Evolutionary conservation across 2,888 invertebrate genomes (phyloP), one percentile per base, ranked within the genome.

Genomic region (Congeria kusceri): DNA sequence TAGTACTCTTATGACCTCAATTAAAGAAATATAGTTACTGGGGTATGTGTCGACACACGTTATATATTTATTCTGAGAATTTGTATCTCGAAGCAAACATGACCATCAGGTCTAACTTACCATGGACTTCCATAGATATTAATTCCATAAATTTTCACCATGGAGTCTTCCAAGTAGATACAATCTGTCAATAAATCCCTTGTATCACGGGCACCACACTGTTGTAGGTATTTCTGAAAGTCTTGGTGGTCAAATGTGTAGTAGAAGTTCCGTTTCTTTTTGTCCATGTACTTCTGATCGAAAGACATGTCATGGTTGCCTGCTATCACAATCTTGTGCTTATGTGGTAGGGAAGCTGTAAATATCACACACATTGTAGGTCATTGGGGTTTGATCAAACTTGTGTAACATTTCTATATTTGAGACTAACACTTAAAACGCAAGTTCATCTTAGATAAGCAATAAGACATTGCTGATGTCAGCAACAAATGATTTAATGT

Each of bases 231-330:
- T 13, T 75, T 74, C 58, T 88, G 85, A 63, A 85, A 85, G 25
- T 71, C 65, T 27, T 53, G 13, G 53, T 25, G 20, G 53, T 53
- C 53, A 53, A 53, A 53, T 23, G 53, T 53, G 18, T 23, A 53
- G 53, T 23, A 53, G 23, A 1, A 1, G 25, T 20, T 23, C 47
- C 84, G 56, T 7, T 71, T 29, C 28, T 81, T 73, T 20, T 77
- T 49, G 20, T 11, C 53, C 11, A 88, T 69, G 68, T 86, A 76
- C 11, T 86, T 83, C 28, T 95, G 93, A 93, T 97, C 97, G 91
- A 97, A 96, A 89, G 96, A 96, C 63, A 97, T 94, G 91, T 97
- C 97, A 93, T 97, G 97, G 94, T 97, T 97, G 25, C 97, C 97
- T 67, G 96, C 96, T 86, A 97, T 97, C 0, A 97, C 96, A 74